Conservation (phyloP, 2,113 vertebrate genomes). For the Silurus asotus region DNA sequence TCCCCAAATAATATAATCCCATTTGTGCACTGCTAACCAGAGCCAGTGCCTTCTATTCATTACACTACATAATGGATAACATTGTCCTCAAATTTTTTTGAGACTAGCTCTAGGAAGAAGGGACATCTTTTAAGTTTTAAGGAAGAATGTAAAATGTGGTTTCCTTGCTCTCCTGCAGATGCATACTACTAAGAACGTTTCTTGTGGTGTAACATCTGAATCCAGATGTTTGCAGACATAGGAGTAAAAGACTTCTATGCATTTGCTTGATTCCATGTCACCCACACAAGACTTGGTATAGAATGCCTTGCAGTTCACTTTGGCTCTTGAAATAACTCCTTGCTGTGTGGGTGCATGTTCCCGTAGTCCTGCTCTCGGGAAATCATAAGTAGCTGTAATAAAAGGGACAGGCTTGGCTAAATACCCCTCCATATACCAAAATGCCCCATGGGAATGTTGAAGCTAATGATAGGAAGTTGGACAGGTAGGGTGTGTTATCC, state of each 20-base stretch:
- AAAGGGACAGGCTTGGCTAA: conserved; percentile 63
- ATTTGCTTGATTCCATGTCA: neutral
- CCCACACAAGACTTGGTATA: neutral
- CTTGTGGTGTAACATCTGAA: conserved; percentile 5
- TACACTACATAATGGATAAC: neutral
- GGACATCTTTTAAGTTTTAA: conserved; percentile 19
- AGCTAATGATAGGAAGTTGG: neutral
- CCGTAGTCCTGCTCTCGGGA: conserved; percentile 15
- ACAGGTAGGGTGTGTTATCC: conserved; percentile 13
- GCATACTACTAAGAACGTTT: conserved; percentile 4
- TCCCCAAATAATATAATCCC: neutral
- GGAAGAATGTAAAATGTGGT: conserved; percentile 2
- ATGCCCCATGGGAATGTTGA: conserved; percentile 40
- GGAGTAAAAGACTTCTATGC: neutral
- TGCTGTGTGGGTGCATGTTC: neutral
- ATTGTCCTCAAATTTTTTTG: neutral
- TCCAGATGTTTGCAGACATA: conserved; percentile 12
- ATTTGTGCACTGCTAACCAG: neutral
- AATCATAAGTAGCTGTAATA: conserved; percentile 56
- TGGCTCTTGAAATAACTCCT: neutral
- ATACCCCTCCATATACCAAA: conserved; percentile 56
- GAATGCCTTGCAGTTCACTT: neutral
- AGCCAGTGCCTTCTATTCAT: neutral
- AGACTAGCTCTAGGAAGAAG: neutral
- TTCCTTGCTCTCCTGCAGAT: neutral